phyloP scores from a whole-genome alignment of 1,140 invertebrate species.

The Dendroctonus ponderosae region DNA sequence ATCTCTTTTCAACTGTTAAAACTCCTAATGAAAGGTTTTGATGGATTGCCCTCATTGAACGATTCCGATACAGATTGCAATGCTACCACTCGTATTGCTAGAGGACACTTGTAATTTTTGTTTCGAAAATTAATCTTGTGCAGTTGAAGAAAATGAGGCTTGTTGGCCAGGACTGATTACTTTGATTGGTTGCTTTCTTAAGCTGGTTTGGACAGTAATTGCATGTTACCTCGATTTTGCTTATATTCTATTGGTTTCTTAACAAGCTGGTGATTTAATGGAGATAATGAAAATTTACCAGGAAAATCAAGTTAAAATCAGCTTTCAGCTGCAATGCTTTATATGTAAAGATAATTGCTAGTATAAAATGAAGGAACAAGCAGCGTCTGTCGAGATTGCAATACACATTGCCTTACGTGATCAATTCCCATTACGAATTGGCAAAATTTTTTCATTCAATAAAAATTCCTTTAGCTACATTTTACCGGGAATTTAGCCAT shows the following conservation, averaged over 20 bases:
- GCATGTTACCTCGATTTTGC: too few species aligned
- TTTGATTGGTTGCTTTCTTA: too few species aligned
- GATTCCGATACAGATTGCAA: conserved; percentile 6
- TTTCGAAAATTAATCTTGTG: background rate
- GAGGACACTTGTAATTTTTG: background rate
- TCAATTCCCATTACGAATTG: background rate
- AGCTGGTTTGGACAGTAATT: too few species aligned
- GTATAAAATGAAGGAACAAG: too few species aligned
- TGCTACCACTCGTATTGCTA: conserved; percentile 2
- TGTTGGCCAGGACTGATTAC: background rate
- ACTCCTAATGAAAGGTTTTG: conserved; percentile 14
- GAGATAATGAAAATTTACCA: too few species aligned
- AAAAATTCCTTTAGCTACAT: conserved; percentile 10
- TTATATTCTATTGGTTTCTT: too few species aligned
- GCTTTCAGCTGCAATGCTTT: too few species aligned
- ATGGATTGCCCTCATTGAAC: conserved; percentile 8
- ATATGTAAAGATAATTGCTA: too few species aligned
- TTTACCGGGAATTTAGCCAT: conserved; percentile 14
- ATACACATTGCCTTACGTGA: background rate
- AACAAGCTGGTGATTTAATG: too few species aligned
- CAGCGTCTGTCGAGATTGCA: too few species aligned
- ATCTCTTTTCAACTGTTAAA: conserved; percentile 6
- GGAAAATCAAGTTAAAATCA: too few species aligned
- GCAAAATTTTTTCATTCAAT: background rate
- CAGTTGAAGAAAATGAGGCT: conserved; percentile 2